These are phyloP conservation scores for Tragelaphus imberbis DNA, from an alignment of 2,113 vertebrate species.

Conservation along the genomic window DNA sequence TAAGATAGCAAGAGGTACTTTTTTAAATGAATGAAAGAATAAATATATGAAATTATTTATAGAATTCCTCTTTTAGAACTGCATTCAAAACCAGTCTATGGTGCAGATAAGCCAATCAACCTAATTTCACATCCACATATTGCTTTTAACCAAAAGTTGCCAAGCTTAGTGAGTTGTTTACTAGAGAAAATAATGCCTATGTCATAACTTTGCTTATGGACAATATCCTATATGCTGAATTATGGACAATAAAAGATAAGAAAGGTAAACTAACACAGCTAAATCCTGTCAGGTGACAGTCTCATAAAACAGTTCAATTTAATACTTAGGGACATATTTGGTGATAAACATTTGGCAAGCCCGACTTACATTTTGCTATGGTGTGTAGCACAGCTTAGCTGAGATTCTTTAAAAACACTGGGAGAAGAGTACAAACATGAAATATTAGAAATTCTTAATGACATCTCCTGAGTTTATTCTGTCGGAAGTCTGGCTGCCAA, in stretches of 20 bases:
- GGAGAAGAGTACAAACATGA: background rate
- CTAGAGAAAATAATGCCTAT: background rate
- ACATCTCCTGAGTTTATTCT: background rate
- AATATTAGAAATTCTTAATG: conserved; percentile 55
- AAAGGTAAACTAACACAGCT: background rate
- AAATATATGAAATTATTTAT: background rate
- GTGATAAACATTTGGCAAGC: background rate
- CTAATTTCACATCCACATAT: background rate
- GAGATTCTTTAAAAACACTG: background rate
- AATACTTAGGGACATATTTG: background rate
- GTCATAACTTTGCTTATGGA: background rate
- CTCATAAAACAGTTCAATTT: conserved; percentile 15
- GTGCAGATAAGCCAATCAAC: background rate
- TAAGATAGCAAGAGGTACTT: background rate
- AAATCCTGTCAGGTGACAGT: background rate
- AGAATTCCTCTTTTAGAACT: background rate
- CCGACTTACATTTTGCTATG: background rate
- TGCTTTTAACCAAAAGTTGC: background rate
- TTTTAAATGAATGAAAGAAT: background rate
- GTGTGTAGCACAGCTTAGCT: background rate
- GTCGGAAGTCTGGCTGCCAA: background rate
- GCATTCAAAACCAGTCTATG: background rate
- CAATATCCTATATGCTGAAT: background rate
- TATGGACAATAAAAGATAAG: background rate
- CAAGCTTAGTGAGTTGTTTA: background rate